phyloP scores from a whole-genome alignment of 1,140 invertebrate species.

The Charaxes varanes region DNA sequence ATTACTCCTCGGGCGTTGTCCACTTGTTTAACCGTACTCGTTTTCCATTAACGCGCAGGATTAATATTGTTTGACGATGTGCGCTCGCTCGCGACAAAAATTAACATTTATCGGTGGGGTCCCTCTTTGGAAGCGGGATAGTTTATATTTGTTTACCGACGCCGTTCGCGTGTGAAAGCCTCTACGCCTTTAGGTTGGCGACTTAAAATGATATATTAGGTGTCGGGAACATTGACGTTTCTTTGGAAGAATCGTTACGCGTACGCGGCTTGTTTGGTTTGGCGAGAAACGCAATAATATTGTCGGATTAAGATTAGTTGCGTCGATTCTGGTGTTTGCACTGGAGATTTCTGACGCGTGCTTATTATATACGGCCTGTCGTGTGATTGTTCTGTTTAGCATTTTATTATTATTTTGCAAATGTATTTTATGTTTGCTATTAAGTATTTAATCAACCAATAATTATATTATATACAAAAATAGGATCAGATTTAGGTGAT shows the following conservation, averaged over 20 bases:
- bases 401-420: no score
- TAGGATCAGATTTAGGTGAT: no score
- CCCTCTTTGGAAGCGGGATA: constrained; percentile 56
- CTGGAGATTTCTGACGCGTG: no score
- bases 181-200: constrained; percentile 57
- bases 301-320: constrained; percentile 26
- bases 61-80: constrained; percentile 65
- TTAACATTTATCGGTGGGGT: constrained; percentile 69
- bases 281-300: constrained; percentile 28
- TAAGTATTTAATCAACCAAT: no score
- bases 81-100: constrained; percentile 60
- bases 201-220: constrained; percentile 68
- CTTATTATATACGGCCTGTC: no score
- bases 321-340: background rate
- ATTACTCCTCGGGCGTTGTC: constrained; percentile 44
- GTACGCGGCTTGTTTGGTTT: constrained; percentile 50
- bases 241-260: constrained; percentile 45
- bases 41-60: constrained; percentile 67
- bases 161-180: constrained; percentile 62
- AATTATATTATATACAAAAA: no score
- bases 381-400: no score
- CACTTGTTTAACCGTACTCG: constrained; percentile 63
- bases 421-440: no score
- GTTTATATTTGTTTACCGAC: constrained; percentile 61
- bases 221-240: constrained; percentile 57